Conservation (phyloP, 2,113 vertebrate species). For the Saccopteryx bilineata region DNA sequence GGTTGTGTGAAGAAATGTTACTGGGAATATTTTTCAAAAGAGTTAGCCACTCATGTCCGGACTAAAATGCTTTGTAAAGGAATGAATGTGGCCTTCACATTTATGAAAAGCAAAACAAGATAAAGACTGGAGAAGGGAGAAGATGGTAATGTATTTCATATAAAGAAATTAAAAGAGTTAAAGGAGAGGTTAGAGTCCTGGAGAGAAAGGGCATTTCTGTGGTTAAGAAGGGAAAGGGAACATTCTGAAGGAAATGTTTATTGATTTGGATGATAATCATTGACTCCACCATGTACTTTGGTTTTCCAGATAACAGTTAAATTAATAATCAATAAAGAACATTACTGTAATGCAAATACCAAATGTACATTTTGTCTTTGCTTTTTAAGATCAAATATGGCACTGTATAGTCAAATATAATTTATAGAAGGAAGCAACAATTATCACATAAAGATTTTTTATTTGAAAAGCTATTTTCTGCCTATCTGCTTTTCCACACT, state of each 20-base stretch:
- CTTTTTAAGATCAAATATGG: background rate
- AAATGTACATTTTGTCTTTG: background rate
- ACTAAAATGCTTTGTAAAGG: background rate
- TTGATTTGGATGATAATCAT: background rate
- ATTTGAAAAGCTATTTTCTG: background rate
- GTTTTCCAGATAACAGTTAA: background rate
- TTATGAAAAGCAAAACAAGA: background rate
- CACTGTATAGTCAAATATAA: background rate
- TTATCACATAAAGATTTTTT: background rate
- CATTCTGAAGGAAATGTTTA: background rate
- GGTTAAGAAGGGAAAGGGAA: background rate
- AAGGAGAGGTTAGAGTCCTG: background rate
- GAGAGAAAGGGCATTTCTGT: background rate
- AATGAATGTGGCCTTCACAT: background rate
- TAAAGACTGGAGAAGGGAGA: background rate
- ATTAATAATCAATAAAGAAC: background rate
- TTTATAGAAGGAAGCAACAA: background rate
- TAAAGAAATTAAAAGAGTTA: background rate
- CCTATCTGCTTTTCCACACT: background rate
- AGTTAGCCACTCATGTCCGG: background rate
- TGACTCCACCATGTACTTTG: background rate
- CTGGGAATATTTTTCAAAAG: background rate
- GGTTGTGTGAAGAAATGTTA: background rate
- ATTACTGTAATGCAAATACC: background rate
- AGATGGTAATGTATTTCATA: background rate